Percentiles rank a stretch among this genome's conserved stretches.
phyloP scores from a whole-genome alignment of 2,888 invertebrate genomes.

The Drosophila multiciliata region DNA sequence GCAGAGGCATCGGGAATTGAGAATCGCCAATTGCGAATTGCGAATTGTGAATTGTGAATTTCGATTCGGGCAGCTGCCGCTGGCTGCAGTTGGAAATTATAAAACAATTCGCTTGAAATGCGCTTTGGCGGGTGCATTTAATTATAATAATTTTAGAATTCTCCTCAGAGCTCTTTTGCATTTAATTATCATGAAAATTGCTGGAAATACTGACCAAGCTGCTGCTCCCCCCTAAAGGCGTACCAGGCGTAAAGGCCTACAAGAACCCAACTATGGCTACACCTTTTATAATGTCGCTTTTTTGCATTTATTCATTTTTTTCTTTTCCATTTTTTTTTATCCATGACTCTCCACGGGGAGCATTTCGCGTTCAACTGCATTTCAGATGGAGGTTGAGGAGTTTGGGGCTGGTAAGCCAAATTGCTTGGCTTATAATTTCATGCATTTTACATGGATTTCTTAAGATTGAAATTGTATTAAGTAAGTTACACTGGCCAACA shows the following conservation, averaged over 20 bases:
- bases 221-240: conserved; percentile 27
- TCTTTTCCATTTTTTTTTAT: neutral
- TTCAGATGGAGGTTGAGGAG: conserved; percentile 8
- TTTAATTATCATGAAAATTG: conserved; percentile 76
- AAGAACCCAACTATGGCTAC: conserved; percentile 39
- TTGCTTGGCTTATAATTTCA: conserved; percentile 66
- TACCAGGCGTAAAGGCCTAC: conserved; percentile 21
- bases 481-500: conserved; percentile 43
- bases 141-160: conserved; percentile 72
- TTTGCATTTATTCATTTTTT: neutral
- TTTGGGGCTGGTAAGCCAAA: conserved; percentile 46
- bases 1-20: conserved; percentile 41
- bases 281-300: conserved; percentile 58
- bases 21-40: conserved; percentile 10
- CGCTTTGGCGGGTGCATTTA: conserved; percentile 77
- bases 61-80: conserved; percentile 50
- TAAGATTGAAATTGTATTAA: conserved; percentile 47
- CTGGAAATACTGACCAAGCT: conserved; percentile 46
- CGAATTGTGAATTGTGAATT: conserved; percentile 9
- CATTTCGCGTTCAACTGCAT: conserved; percentile 40
- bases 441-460: conserved; percentile 61
- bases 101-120: conserved; percentile 76
- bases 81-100: conserved; percentile 64
- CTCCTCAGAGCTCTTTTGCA: conserved; percentile 56
- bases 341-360: conserved; percentile 59